Evolutionary conservation across 2,797 vertebrate genomes (phyloP).

Genomic region (Peromyscus attwateri): DNA sequence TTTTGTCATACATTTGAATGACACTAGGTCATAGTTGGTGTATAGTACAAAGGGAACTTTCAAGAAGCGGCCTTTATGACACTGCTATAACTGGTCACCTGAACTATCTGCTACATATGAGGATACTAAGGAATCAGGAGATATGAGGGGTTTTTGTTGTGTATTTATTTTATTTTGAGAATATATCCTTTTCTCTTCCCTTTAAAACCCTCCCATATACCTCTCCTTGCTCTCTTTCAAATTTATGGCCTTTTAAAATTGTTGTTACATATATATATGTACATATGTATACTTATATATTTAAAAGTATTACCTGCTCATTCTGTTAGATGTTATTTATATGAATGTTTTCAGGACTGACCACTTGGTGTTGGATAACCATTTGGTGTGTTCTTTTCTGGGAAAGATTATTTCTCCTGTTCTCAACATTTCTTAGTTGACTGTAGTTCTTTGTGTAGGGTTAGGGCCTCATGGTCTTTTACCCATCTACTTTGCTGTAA

Average conservation of each 20-base stretch:
- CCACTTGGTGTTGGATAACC: neutral
- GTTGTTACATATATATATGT: neutral
- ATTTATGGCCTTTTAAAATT: neutral
- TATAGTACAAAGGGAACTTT: neutral
- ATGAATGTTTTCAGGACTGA: neutral
- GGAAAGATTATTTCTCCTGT: neutral
- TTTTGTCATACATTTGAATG: neutral
- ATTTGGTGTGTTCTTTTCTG: neutral
- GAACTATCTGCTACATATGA: neutral
- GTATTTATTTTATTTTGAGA: neutral
- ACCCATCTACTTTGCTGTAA: neutral
- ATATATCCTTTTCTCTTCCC: neutral
- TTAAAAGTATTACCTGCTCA: neutral
- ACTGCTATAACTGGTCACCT: accelerated
- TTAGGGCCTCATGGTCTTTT: neutral
- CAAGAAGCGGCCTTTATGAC: accelerated
- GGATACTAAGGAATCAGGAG: neutral
- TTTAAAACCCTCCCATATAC: neutral
- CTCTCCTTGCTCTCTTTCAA: neutral
- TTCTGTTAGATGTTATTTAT: neutral
- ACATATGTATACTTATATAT: neutral
- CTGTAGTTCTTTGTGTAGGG: neutral
- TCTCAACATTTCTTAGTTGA: neutral
- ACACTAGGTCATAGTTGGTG: too few relatives aligned
- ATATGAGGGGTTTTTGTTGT: neutral